Percentiles rank a stretch among this genome's conserved stretches.
Evolutionary conservation across 2,113 vertebrate species (phyloP).

Genomic region (Cichladusa arquata): DNA sequence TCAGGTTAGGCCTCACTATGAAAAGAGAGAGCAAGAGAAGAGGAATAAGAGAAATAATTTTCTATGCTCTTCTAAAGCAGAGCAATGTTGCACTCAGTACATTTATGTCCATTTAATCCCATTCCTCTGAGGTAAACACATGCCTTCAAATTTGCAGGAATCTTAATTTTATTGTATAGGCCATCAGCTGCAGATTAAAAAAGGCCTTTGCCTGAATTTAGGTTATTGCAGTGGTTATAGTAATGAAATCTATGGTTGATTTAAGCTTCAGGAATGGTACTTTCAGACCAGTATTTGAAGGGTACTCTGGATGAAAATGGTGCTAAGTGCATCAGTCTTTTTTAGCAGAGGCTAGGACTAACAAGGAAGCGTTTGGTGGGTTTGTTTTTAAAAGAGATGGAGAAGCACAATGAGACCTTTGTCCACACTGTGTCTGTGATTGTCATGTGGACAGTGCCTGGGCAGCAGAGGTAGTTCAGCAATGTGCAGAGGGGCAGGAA

Average conservation of each 20-base stretch:
- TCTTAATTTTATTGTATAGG: not conserved
- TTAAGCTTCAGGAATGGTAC: not conserved
- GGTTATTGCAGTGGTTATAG: not conserved
- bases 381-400: not conserved
- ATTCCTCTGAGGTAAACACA: not conserved
- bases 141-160: not conserved
- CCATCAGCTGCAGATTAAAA: not conserved
- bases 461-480: not conserved
- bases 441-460: not conserved
- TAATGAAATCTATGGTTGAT: not conserved
- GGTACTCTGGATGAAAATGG: not conserved
- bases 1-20: not conserved
- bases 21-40: not conserved
- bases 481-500: not conserved
- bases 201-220: not conserved
- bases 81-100: not conserved
- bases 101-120: not conserved
- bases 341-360: not conserved
- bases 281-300: not conserved
- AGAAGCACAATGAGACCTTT: not conserved
- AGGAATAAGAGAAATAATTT: not conserved
- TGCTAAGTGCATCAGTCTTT: not conserved
- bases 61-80: not conserved
- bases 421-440: fast-evolving
- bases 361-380: not conserved